phyloP scores from a whole-genome alignment of 2,797 vertebrate species.

The Gephyroberyx darwinii region DNA sequence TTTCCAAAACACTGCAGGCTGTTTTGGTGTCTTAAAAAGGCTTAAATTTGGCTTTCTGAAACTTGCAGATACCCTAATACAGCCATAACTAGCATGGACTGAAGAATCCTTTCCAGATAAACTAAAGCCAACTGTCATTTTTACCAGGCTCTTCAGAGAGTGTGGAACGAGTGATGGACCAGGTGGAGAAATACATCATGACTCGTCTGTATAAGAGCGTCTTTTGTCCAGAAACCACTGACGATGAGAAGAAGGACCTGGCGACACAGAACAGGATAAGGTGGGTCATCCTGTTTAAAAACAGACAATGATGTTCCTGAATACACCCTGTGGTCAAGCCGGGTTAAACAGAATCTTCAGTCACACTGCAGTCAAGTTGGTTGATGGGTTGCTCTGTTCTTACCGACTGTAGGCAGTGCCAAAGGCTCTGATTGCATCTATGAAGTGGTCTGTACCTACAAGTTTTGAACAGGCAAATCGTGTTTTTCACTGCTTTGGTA shows the following conservation, averaged over 20 bases:
- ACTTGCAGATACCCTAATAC: background rate
- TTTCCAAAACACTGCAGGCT: too few species aligned
- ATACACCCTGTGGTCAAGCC: too few species aligned
- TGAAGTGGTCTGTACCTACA: too few species aligned
- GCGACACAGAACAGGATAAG: slow-evolving; percentile 92
- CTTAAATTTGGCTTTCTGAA: background rate
- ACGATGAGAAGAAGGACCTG: slow-evolving; percentile 97
- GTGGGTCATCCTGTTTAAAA: slow-evolving; percentile 67
- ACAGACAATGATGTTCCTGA: background rate
- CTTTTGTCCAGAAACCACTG: slow-evolving; percentile 96
- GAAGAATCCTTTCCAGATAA: background rate
- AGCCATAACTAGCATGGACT: background rate
- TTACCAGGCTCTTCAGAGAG: slow-evolving; percentile 88
- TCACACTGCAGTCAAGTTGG: too few species aligned
- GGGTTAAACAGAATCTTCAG: too few species aligned
- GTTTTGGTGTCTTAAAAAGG: background rate
- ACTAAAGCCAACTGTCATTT: background rate
- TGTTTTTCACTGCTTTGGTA: too few species aligned
- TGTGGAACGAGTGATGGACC: slow-evolving; percentile 95
- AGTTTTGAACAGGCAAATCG: too few species aligned
- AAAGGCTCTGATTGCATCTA: too few species aligned
- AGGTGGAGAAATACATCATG: slow-evolving; percentile 98
- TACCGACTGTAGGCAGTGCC: too few species aligned
- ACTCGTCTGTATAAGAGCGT: slow-evolving; percentile 95
- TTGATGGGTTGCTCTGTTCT: too few species aligned